Evolutionary conservation across 2,113 vertebrate species (phyloP), one percentile per base, ranked within the genome.

Genomic region (Okapia johnstoni): DNA sequence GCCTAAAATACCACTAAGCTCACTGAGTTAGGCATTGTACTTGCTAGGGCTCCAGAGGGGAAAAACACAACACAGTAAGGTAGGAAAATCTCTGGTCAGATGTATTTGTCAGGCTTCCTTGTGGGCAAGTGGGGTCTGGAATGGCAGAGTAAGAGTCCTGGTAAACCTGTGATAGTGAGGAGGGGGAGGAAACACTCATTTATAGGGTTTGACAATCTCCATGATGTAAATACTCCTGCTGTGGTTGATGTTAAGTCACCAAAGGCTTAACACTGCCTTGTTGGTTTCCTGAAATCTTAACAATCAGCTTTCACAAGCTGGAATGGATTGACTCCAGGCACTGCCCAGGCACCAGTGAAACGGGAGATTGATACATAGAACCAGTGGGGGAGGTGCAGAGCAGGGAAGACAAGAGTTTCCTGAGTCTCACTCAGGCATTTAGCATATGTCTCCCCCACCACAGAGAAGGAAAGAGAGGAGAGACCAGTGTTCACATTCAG

Each of bases 401-500:
- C 28, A 43, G 43, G 76, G 48, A 79, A 80, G 79, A 77, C 4
- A 3, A 40, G 93, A 85, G 26, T 14, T 66, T 36, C 33, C 55
- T 14, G 9, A 58, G 81, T 87, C 52, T 80, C 6, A 7, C 30
- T 85, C 57, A 60, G 28, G 85, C 61, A 19, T 7, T 1, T 57
- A 70, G 28, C 85, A 1, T 88, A 33, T 84, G 57, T 48, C 13
- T 50, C 28, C 26, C 26, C 50, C 40, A 36, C 85, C 55, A 26
- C 73, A 96, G 77, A 91, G n/a, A 90, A 92, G 46, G 46, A 95
- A 77, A 70, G 15, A 52, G 60, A 77, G 33, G 16, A n/a, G n/a
- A 89, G 46, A n/a, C 14, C 13, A 85, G 2, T 10, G 43, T 60
- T 92, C 40, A 55, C 46, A 46, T 43, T 95, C 84, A 43, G 43